Conservation (phyloP, 2,888 invertebrate species). For the Synergus laeviventris region DNA sequence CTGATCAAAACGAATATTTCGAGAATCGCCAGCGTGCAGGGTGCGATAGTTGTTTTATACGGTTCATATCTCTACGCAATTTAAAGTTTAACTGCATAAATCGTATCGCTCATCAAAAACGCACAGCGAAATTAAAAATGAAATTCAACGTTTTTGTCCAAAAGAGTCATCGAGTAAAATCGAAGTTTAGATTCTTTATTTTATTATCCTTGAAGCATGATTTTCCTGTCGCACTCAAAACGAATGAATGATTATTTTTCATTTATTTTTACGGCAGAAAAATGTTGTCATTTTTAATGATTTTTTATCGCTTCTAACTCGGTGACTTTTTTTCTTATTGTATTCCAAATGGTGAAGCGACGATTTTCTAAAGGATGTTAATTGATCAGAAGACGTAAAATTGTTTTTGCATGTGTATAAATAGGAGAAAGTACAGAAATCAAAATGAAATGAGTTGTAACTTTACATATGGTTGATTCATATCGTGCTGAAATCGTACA, state of each 20-base stretch:
- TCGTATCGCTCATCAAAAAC: constrained; percentile 48
- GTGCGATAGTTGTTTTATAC: constrained; percentile 68
- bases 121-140: constrained; percentile 5
- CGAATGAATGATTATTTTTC: not conserved
- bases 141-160: not conserved
- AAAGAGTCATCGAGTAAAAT: not conserved
- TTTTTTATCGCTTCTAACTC: not conserved
- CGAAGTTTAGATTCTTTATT: not conserved
- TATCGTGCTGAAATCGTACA: constrained; percentile 59
- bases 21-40: constrained; percentile 48
- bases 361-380: constrained; percentile 27
- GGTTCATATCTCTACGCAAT: constrained; percentile 69
- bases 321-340: not conserved
- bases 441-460: constrained; percentile 31
- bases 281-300: not conserved
- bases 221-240: not conserved
- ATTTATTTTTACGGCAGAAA: not conserved
- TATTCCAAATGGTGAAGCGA: constrained; percentile 11
- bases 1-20: constrained; percentile 40
- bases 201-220: not conserved
- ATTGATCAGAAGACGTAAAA: constrained; percentile 15
- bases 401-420: constrained; percentile 31
- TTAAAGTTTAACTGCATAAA: constrained; percentile 65
- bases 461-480: constrained; percentile 36
- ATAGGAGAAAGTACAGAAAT: constrained; percentile 4